phyloP scores from a whole-genome alignment of 2,888 invertebrate genomes.

The Cataglyphis cursor region DNA sequence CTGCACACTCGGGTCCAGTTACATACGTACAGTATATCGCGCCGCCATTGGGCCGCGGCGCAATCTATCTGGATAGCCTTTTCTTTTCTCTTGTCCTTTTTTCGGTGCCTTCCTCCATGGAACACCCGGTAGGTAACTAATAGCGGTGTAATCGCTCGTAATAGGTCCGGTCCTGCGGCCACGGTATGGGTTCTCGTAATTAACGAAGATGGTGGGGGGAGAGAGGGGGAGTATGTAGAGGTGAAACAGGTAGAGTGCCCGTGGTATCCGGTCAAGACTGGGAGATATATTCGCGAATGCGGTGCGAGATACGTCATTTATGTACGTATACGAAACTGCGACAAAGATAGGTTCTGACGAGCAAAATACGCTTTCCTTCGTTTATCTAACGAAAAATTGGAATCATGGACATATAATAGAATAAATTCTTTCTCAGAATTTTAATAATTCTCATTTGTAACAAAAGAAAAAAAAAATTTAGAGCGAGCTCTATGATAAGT shows the following conservation, averaged over 20 bases:
- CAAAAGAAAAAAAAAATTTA: not conserved
- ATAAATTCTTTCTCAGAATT: not conserved
- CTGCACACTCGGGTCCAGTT: constrained; percentile 63
- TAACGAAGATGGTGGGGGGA: constrained; percentile 72
- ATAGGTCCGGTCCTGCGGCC: constrained; percentile 82
- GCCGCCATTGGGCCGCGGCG: constrained; percentile 70
- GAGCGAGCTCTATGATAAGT: too few relatives aligned
- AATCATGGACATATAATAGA: not conserved
- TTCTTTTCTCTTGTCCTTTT: constrained; percentile 67
- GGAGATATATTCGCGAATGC: constrained; percentile 38
- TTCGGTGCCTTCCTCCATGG: constrained; percentile 70
- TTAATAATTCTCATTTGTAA: not conserved
- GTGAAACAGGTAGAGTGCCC: constrained; percentile 47
- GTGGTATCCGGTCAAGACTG: constrained; percentile 47
- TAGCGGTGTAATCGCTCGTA: constrained; percentile 84
- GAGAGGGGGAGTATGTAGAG: constrained; percentile 56
- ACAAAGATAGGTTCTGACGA: constrained; percentile 14
- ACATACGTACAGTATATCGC: constrained; percentile 65
- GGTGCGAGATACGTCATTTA: constrained; percentile 3
- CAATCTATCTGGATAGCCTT: constrained; percentile 74
- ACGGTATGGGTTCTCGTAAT: constrained; percentile 79
- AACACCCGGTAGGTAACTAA: constrained; percentile 85
- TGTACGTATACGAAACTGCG: constrained; percentile 5
- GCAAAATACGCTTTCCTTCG: constrained; percentile 3
- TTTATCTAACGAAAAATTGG: constrained; percentile 33